Evolutionary conservation across 2,113 vertebrate genomes (phyloP).

Genomic region (Myiozetetes cayanensis): DNA sequence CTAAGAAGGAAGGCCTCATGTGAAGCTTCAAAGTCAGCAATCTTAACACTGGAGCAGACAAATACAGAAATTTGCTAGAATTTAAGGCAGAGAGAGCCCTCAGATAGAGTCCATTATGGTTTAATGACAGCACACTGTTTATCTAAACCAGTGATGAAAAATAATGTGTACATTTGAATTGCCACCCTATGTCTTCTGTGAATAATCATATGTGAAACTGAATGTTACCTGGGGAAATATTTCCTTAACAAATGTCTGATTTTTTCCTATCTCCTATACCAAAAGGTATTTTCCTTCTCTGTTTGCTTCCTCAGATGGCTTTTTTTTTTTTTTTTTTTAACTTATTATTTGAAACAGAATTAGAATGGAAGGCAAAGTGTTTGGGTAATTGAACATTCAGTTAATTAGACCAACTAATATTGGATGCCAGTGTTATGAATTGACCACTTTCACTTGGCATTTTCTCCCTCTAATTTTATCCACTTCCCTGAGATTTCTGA

Average conservation of each 20-base stretch:
- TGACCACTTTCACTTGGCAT: not conserved
- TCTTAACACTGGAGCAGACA: not conserved
- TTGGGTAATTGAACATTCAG: slow-evolving; percentile 4
- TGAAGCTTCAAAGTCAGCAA: not conserved
- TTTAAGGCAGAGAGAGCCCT: not conserved
- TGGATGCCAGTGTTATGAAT: slow-evolving; percentile 3
- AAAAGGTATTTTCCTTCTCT: not conserved
- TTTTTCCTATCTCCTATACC: not conserved
- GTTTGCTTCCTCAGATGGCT: not conserved
- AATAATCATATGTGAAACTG: not conserved
- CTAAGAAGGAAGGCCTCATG: not conserved
- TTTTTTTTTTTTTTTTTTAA: not conserved
- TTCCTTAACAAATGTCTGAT: not conserved
- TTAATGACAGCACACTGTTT: not conserved
- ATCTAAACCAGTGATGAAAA: not conserved
- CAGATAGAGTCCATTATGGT: not conserved
- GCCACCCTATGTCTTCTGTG: not conserved
- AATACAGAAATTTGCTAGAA: not conserved
- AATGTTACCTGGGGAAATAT: not conserved
- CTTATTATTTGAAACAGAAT: slow-evolving; percentile 5
- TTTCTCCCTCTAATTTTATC: not conserved
- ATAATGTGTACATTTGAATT: not conserved
- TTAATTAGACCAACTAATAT: slow-evolving; percentile 15
- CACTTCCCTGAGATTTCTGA: slow-evolving; percentile 15
- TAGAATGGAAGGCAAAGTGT: not conserved